These are phyloP conservation scores for Chaetura pelagica DNA, from an alignment of 2,113 vertebrate genomes.

Conservation along the genomic window DNA sequence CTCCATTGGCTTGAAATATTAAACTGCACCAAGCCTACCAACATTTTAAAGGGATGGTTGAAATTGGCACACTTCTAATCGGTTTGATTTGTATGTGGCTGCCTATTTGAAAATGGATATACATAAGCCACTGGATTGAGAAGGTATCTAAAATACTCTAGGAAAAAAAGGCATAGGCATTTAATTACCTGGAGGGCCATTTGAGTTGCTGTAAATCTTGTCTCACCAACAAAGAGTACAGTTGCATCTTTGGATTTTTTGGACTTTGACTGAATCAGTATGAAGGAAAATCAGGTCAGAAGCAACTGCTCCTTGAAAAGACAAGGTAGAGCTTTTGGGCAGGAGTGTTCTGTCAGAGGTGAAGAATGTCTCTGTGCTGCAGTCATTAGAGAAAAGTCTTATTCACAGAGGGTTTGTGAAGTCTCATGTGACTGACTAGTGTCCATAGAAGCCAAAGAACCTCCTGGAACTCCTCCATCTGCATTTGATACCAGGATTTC, in stretches of 20 bases:
- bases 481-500: too few relatives aligned
- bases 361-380: neutral
- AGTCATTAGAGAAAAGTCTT: neutral
- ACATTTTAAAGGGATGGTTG: accelerated
- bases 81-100: neutral
- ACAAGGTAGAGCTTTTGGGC: neutral
- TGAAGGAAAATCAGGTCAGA: neutral
- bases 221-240: too few relatives aligned
- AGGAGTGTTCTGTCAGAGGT: neutral
- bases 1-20: neutral
- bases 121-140: neutral
- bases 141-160: neutral
- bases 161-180: neutral
- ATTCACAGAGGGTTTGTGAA: neutral
- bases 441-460: neutral
- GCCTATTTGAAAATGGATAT: neutral
- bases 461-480: neutral
- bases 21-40: neutral
- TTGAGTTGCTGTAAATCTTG: neutral
- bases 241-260: accelerated
- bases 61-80: neutral
- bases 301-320: neutral
- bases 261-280: neutral
- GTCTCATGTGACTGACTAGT: too few relatives aligned
- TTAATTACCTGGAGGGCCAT: too few relatives aligned